These are phyloP conservation scores for Drosophila nasuta DNA, from an alignment of 1,140 invertebrate genomes.

Conservation along the genomic window DNA sequence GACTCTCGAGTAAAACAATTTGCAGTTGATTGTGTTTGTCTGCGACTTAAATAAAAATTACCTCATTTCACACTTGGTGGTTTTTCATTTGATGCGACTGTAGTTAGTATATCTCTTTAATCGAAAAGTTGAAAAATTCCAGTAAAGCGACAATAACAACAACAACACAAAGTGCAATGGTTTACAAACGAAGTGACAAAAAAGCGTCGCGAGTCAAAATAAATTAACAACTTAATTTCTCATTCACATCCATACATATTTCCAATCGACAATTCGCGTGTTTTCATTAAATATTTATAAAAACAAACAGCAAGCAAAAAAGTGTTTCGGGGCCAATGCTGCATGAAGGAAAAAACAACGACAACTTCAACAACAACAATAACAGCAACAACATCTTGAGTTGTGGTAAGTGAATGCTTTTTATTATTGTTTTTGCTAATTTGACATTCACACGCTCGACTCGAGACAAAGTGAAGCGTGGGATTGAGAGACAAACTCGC, in stretches of 20 bases:
- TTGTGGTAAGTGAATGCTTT: constrained; percentile 42
- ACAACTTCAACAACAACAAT: not conserved
- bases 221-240: constrained; percentile 37
- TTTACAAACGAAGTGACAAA: constrained; percentile 22
- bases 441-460: constrained; percentile 27
- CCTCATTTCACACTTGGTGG: constrained; percentile 74
- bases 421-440: constrained; percentile 42
- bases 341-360: constrained; percentile 14
- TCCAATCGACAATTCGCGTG: constrained; percentile 40
- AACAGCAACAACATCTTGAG: constrained; percentile 28
- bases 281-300: constrained; percentile 29
- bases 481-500: not conserved
- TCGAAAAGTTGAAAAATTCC: constrained; percentile 16
- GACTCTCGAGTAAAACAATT: constrained; percentile 36
- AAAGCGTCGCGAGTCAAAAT: constrained; percentile 39
- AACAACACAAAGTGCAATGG: constrained; percentile 32
- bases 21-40: constrained; percentile 44
- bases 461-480: constrained; percentile 1
- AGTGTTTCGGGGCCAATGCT: constrained; percentile 65
- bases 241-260: constrained; percentile 30
- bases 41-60: constrained; percentile 70
- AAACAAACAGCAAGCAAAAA: constrained; percentile 1
- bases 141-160: constrained; percentile 11
- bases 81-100: constrained; percentile 33
- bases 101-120: constrained; percentile 14